Base-by-base conservation (phyloP, 2,888 invertebrate species). In the Papilio elwesi region DNA sequence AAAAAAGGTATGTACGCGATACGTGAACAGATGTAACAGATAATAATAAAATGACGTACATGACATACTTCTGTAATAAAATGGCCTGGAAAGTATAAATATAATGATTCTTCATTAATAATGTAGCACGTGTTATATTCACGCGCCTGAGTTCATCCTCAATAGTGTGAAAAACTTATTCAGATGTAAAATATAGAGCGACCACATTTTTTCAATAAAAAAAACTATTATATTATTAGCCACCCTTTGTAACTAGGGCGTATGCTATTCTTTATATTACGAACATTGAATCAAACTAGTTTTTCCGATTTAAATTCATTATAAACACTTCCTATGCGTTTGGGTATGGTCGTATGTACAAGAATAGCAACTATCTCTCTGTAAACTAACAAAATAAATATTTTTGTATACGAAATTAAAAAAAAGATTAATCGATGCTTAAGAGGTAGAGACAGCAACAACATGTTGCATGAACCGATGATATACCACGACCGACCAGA, bases 111-210 rank as follows among this genome's bases (percentile, higher is more conserved):
- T 59, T 59, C 38, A 38, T 59, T 59, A 38, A 59, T 38, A 59
- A 59, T 38, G 38, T 59, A 59, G 38, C 59, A 38, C 59, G 59
- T 38, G 59, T 59, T 59, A n/a, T 0, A 62, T 43, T 38, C 59
- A 43, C 43, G n/a, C 59, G 43, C 59, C 4, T 62, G 43, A 62
- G 43, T 62, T 62, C 59, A 62, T 59, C 59, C 43, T 62, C 59
- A 10, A 43, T 43, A 62, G 15, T 43, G 59, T 59, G 59, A 62
- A 62, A 59, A 59, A 13, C 38, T 15, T 62, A 62, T 62, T 62
- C 59, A 62, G 59, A 62, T 62, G 59, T 62, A 62, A 62, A 62
- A 62, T 15, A 62, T 62, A 62, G 43, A 62, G 15, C 59, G 43
- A 43, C 43, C 43, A 43, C 15, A 15, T 62, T 62, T 8, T 62